These are phyloP conservation scores for Hemaris fuciformis DNA, from an alignment of 2,888 invertebrate genomes.

Conservation along the genomic window DNA sequence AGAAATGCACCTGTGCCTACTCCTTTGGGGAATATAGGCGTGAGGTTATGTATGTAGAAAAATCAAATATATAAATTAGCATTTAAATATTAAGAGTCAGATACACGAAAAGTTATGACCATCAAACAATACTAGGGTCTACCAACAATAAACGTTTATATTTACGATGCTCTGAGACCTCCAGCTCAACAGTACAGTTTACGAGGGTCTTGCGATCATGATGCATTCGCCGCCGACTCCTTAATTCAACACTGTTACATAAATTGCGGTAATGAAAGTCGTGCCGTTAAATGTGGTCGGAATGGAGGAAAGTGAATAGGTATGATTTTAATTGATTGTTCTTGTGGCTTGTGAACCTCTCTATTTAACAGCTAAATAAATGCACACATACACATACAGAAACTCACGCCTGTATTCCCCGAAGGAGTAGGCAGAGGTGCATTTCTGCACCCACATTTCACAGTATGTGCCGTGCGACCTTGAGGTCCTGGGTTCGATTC, in stretches of 20 bases:
- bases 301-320: background rate
- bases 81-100: no score
- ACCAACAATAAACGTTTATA: conserved; percentile 11
- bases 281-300: conserved; percentile 19
- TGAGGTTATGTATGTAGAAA: no score
- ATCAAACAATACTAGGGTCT: background rate
- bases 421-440: no score
- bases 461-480: no score
- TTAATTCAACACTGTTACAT: conserved; percentile 31
- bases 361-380: background rate
- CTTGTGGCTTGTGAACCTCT: background rate
- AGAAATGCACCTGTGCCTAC: no score
- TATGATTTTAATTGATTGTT: background rate
- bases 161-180: conserved; percentile 9
- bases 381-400: no score
- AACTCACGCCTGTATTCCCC: no score
- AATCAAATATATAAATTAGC: no score
- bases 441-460: no score
- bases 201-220: conserved; percentile 22
- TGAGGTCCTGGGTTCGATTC: no score
- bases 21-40: no score
- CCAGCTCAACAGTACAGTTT: conserved; percentile 13
- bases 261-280: conserved; percentile 34
- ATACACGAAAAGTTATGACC: no score
- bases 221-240: conserved; percentile 32